These are phyloP conservation scores for Bursaphelenchus okinawaensis DNA, from an alignment of 2,888 invertebrate genomes.

Conservation along the genomic window DNA sequence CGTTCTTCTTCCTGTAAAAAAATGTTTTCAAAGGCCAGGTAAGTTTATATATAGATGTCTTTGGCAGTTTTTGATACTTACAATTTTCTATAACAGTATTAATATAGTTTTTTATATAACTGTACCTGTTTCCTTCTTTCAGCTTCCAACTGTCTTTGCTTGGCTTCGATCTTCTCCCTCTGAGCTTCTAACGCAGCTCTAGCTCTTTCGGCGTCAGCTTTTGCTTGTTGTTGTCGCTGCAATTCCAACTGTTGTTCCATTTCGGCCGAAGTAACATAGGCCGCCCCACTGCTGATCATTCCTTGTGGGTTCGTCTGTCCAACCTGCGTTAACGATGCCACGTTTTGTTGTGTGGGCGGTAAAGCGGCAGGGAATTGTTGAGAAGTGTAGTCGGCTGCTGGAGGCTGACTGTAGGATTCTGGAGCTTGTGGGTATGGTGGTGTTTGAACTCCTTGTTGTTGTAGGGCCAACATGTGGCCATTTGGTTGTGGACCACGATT, in stretches of 20 bases:
- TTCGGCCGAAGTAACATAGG: not conserved
- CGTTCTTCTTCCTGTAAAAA: not conserved
- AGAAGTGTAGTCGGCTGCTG: not conserved
- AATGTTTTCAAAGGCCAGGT: not conserved
- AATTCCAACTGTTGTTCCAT: constrained; percentile 2
- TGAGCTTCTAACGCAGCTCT: not conserved
- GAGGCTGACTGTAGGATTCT: not conserved
- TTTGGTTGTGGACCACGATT: not conserved
- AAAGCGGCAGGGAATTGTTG: not conserved
- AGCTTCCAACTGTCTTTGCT: not conserved
- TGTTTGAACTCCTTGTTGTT: not conserved
- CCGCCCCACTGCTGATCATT: not conserved
- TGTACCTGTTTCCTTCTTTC: not conserved
- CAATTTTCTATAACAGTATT: too few species aligned
- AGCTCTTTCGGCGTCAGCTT: not conserved
- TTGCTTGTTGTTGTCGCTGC: constrained; percentile 7
- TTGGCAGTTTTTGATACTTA: not conserved
- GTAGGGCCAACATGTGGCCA: constrained; percentile 5
- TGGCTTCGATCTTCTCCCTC: not conserved
- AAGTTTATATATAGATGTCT: not conserved
- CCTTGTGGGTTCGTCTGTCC: not conserved
- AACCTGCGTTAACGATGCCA: not conserved
- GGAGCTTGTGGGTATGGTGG: not conserved
- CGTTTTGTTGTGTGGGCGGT: not conserved
- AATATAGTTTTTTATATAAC: too few species aligned